These are phyloP conservation scores for Formica selysi DNA, from an alignment of 1,140 invertebrate species.

Conservation along the genomic window DNA sequence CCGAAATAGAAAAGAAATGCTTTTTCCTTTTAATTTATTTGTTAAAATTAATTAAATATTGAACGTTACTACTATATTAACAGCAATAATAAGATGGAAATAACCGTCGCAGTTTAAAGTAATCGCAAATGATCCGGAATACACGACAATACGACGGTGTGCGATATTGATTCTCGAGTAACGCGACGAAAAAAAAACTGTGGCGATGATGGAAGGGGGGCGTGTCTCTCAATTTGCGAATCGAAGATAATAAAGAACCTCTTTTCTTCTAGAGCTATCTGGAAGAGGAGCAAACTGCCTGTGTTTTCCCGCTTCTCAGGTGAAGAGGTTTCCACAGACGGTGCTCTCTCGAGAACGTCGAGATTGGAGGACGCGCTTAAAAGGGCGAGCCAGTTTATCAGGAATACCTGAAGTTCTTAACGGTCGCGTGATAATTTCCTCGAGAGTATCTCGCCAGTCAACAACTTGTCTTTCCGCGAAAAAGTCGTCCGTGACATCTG, in stretches of 20 bases:
- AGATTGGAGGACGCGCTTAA: conserved; percentile 17
- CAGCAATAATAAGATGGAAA: too few species aligned
- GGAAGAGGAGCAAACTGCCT: conserved; percentile 30
- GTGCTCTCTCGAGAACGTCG: background rate
- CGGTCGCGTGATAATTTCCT: conserved; percentile 21
- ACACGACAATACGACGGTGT: background rate
- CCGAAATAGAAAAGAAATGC: too few species aligned
- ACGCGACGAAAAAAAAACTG: background rate
- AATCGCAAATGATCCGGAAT: background rate
- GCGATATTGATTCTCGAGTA: background rate
- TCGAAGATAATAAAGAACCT: conserved; percentile 32
- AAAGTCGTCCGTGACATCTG: background rate
- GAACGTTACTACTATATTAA: too few species aligned
- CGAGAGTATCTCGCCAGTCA: conserved; percentile 1
- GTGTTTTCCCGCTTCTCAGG: conserved; percentile 20
- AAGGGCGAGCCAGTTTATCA: conserved; percentile 38
- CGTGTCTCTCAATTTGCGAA: conserved; percentile 5
- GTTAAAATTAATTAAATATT: too few species aligned
- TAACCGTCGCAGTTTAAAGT: background rate
- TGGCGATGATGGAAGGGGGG: background rate
- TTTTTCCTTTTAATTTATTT: too few species aligned
- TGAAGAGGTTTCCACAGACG: conserved; percentile 36
- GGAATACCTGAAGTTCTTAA: conserved; percentile 48
- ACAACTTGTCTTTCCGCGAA: background rate
- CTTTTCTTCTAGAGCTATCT: background rate